phyloP scores from a whole-genome alignment of 2,113 vertebrate species.

The Labrus mixtus region DNA sequence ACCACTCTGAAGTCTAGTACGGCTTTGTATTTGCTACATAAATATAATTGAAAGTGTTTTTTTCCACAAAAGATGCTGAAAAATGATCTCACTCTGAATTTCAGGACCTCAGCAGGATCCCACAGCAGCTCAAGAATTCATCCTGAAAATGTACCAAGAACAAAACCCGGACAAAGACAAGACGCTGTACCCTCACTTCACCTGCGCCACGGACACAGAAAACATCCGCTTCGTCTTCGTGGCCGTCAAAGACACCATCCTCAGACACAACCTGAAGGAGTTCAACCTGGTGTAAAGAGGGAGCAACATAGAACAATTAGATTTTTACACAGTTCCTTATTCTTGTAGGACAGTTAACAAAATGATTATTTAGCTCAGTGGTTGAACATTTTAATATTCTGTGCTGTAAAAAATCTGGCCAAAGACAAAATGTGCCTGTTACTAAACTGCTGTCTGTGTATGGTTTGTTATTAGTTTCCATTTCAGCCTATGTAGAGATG shows the following conservation, averaged over 20 bases:
- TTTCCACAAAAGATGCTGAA: not conserved
- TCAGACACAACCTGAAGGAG: conserved; percentile 89
- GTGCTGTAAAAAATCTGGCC: no score
- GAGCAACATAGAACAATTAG: not conserved
- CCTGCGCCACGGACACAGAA: conserved; percentile 91
- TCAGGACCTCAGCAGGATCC: conserved; percentile 88
- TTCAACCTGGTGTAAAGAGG: conserved; percentile 86
- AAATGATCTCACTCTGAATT: conserved; percentile 5
- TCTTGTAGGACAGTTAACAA: not conserved
- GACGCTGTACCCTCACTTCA: conserved; percentile 90
- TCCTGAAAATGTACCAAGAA: conserved; percentile 91
- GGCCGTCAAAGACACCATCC: conserved; percentile 92
- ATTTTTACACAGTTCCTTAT: not conserved
- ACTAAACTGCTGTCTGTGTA: not conserved
- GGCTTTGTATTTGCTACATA: not conserved
- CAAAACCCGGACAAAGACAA: conserved; percentile 91
- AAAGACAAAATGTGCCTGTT: no score
- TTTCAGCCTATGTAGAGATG: conserved; percentile 2
- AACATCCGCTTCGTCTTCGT: conserved; percentile 91
- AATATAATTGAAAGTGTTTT: not conserved
- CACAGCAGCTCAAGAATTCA: conserved; percentile 87
- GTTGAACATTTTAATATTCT: no score
- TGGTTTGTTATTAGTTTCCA: conserved; percentile 3
- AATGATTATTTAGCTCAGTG: not conserved
- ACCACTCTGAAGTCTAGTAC: not conserved